These are phyloP conservation scores for Pseudopipra pipra DNA, from an alignment of 2,113 vertebrate genomes.

Conservation along the genomic window DNA sequence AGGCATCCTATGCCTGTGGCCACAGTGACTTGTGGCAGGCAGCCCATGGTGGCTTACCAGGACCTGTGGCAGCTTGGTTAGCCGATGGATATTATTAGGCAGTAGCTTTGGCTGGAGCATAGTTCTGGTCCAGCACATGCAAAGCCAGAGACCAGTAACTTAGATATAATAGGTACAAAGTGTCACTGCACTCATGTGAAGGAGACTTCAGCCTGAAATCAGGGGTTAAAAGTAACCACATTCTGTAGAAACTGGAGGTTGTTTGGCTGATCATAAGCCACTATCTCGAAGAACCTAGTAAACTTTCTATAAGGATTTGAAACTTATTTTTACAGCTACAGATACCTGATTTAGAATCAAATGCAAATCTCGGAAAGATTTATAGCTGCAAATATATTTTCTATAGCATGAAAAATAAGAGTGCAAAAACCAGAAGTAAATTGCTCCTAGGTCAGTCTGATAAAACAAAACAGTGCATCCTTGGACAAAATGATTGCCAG, in stretches of 20 bases:
- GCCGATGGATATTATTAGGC: background rate
- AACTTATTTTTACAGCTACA: background rate
- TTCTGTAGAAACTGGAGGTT: background rate
- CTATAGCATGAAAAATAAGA: background rate
- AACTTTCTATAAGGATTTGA: background rate
- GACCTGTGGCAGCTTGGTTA: background rate
- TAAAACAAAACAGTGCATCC: background rate
- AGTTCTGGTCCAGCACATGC: background rate
- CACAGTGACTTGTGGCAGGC: background rate
- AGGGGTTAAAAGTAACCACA: background rate
- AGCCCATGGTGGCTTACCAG: background rate
- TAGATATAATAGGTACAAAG: rapidly evolving
- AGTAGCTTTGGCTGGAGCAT: background rate
- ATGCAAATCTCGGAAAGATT: background rate
- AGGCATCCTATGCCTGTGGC: background rate
- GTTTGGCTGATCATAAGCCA: background rate
- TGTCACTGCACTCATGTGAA: background rate
- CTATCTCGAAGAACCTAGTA: background rate
- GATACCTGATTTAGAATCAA: background rate
- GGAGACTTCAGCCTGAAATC: background rate
- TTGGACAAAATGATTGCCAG: background rate
- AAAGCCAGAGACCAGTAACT: background rate
- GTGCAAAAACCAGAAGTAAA: background rate
- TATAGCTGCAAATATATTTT: background rate
- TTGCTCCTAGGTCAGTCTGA: background rate